Evolutionary conservation across 2,113 vertebrate species (phyloP).

Genomic region (Tetrao urogallus): DNA sequence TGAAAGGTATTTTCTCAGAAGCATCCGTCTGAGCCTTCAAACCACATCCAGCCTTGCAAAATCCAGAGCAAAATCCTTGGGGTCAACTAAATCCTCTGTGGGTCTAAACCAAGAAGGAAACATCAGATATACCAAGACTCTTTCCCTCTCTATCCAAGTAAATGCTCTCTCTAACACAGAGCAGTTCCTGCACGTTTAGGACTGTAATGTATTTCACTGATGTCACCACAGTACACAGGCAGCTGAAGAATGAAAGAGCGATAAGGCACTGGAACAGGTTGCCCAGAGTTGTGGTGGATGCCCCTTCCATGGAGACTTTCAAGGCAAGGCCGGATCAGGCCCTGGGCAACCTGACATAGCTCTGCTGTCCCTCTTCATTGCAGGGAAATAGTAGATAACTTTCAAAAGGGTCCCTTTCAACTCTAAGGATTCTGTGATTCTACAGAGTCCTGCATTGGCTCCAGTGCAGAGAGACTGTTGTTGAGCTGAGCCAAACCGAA

Average conservation of each 20-base stretch:
- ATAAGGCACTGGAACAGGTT: too few relatives aligned
- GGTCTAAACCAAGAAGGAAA: neutral
- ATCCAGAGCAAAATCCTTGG: neutral
- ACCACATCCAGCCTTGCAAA: neutral
- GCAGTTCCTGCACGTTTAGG: neutral
- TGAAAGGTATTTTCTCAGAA: neutral
- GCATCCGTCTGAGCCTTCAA: neutral
- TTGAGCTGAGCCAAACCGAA: neutral
- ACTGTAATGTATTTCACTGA: neutral
- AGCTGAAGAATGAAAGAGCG: neutral
- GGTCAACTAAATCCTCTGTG: neutral
- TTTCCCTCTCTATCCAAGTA: neutral
- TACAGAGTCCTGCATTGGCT: neutral
- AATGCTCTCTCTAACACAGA: neutral
- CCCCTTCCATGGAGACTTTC: too few relatives aligned
- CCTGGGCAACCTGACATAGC: too few relatives aligned
- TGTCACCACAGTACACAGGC: accelerated
- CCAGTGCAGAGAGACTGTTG: neutral
- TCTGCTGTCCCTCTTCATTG: too few relatives aligned
- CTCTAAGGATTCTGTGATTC: too few relatives aligned
- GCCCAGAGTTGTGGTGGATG: too few relatives aligned
- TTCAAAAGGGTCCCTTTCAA: too few relatives aligned
- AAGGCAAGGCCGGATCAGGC: too few relatives aligned
- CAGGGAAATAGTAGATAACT: too few relatives aligned
- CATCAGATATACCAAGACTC: neutral